Evolutionary conservation across 1,140 invertebrate genomes (phyloP), one percentile per base, ranked within the genome.

Genomic region (Drosophila bifasciata): DNA sequence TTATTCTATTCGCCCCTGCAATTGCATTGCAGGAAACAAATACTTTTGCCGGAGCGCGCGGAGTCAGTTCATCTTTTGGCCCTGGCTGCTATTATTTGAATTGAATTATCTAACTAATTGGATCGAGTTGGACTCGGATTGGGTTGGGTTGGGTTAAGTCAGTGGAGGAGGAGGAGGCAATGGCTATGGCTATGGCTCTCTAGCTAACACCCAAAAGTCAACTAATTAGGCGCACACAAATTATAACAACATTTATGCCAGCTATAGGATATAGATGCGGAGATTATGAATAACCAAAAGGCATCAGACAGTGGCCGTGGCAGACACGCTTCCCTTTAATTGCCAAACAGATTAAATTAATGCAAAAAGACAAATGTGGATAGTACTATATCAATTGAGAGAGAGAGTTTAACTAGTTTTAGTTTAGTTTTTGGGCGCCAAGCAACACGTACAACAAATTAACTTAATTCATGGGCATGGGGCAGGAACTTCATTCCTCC

Each of bases 51-150:
- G 5, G 3, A 2, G 41, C 8, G 3, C 2, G 41, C 8, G 32
- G 28, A 23, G 11, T 6, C 5, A 36, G 51, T 67, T 28, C 44
- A 59, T 67, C 60, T 50, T 50, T 63, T 44, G 52, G 40, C 40
- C 23, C 53, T n/a, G n/a, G 46, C 52, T 36, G 32, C 32, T 72
- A 32, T 64, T 72, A 64, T 85, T 76, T 59, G 45, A 56, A 69
- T 68, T 72, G 62, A 73, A 80, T 76, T 76, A 80, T 59, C 59
- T 75, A 51, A 56, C 80, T 85, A 85, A 85, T 85, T 85, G 78
- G 76, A 74, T 74, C 59, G 45, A 32, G 28, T 40, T 40, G 58
- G 45, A 32, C 21, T 40, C 32, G 58, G 32, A 0, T 25, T 25
- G 23, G 23, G 23, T 36, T 8, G 32, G 11, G 11, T 36, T 4